These are phyloP conservation scores for Salvelinus namaycush DNA, from an alignment of 2,113 vertebrate species.

Conservation along the genomic window DNA sequence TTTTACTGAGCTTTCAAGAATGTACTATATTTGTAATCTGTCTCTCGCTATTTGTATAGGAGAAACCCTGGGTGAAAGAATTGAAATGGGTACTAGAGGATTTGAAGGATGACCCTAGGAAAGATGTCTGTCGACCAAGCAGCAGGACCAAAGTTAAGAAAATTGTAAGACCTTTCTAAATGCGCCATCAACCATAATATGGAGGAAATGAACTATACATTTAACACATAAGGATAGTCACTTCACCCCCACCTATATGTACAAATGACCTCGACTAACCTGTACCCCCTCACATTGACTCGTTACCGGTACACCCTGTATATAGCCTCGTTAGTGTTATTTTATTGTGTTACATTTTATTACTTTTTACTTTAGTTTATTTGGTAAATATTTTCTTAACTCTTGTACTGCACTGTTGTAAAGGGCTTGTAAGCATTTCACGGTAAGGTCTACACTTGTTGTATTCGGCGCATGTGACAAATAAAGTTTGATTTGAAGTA, in stretches of 20 bases:
- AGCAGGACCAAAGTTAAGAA: background rate
- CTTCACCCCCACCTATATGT: no score
- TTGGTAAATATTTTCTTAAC: no score
- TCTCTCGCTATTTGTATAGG: background rate
- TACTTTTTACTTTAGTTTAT: no score
- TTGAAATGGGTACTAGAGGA: slow-evolving; percentile 5
- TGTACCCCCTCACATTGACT: no score
- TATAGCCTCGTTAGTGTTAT: no score
- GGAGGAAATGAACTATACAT: background rate
- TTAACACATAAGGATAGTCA: background rate
- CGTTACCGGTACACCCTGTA: no score
- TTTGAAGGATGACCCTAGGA: background rate
- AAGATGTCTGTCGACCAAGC: background rate
- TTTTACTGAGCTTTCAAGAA: background rate
- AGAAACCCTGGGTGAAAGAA: background rate
- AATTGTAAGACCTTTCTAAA: background rate
- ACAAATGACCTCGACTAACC: no score
- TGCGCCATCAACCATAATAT: background rate
- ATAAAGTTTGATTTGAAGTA: background rate
- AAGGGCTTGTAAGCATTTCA: no score
- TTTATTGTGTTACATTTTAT: no score
- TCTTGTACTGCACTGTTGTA: no score
- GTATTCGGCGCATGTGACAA: no score
- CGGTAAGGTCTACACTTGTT: no score
- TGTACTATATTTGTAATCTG: background rate